These are phyloP conservation scores for Nettapus auritus DNA, from an alignment of 2,113 vertebrate species.

Conservation along the genomic window DNA sequence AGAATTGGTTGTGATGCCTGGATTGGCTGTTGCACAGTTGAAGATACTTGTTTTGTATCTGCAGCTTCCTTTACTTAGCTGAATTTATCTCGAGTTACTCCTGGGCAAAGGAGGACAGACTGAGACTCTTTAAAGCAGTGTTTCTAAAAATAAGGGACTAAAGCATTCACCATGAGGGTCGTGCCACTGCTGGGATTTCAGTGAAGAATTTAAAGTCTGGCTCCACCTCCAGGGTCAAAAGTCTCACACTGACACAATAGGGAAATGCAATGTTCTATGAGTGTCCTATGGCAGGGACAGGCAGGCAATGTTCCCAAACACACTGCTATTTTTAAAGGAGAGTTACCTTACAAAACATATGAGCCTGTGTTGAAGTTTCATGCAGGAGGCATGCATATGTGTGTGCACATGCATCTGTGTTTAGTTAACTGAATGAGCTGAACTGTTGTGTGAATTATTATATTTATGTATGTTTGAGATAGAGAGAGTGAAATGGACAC, in stretches of 20 bases:
- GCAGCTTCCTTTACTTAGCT: neutral
- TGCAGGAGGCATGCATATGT: neutral
- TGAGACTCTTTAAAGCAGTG: neutral
- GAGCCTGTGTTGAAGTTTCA: neutral
- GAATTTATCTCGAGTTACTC: neutral
- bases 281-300: neutral
- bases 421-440: neutral
- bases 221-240: slow-evolving; percentile 33
- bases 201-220: slow-evolving; percentile 27
- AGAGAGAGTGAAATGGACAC: neutral
- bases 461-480: neutral
- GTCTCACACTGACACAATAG: slow-evolving; percentile 19
- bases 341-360: neutral
- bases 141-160: neutral
- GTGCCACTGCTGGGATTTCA: slow-evolving; percentile 44
- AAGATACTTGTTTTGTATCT: neutral
- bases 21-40: neutral
- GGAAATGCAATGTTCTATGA: neutral
- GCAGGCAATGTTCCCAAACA: slow-evolving; percentile 27
- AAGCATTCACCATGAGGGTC: neutral
- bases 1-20: neutral
- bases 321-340: slow-evolving; percentile 45
- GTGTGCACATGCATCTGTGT: neutral
- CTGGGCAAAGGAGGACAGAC: neutral
- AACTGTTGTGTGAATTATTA: neutral